These are phyloP conservation scores for Choloepus didactylus DNA, from an alignment of 2,797 vertebrate genomes.

Conservation along the genomic window DNA sequence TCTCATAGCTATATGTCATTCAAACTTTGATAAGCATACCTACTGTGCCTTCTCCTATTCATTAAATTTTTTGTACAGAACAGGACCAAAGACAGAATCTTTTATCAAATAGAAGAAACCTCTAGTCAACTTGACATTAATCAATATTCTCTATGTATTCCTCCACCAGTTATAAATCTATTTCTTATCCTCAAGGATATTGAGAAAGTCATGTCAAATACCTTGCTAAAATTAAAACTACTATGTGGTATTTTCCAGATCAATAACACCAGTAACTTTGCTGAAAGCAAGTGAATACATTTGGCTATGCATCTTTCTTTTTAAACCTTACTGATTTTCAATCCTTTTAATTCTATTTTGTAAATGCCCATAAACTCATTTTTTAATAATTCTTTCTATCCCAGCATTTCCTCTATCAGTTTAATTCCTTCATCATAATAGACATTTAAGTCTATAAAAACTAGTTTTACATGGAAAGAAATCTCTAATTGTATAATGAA, in stretches of 20 bases:
- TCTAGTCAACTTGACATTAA: not conserved
- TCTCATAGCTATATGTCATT: not conserved
- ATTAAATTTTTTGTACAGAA: not conserved
- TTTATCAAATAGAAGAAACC: constrained; percentile 38
- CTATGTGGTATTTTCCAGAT: constrained; percentile 18
- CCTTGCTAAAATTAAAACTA: constrained; percentile 45
- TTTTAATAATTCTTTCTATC: constrained; percentile 22
- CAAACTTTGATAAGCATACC: not conserved
- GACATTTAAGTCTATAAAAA: constrained; percentile 33
- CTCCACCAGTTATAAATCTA: not conserved
- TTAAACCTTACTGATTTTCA: not conserved
- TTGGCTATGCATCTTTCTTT: not conserved
- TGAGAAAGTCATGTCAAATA: constrained; percentile 35
- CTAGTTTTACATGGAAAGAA: constrained; percentile 52
- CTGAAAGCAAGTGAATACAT: not conserved
- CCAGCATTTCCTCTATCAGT: not conserved
- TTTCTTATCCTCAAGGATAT: constrained; percentile 41
- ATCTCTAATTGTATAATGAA: constrained; percentile 19
- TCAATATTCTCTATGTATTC: not conserved
- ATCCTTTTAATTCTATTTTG: constrained; percentile 50
- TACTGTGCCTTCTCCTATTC: not conserved
- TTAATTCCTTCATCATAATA: constrained; percentile 41
- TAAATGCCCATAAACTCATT: not conserved
- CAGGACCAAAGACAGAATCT: not conserved
- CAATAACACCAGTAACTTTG: not conserved